Base-by-base conservation (phyloP, 2,888 invertebrate species). In the Oegoconia quadripuncta region DNA sequence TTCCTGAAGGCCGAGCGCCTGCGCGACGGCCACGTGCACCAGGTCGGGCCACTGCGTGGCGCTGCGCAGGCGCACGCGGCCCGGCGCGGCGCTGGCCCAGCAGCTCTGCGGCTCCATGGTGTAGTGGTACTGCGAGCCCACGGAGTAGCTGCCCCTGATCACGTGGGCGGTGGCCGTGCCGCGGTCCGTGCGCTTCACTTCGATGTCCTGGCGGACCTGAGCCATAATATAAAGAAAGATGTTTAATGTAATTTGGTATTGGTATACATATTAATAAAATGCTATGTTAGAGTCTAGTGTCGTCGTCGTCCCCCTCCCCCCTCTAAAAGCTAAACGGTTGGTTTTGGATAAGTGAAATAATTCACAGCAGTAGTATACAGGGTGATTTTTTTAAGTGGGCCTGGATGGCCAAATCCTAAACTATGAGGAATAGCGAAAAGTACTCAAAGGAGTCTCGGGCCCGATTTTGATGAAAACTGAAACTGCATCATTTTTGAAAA, bases 81-180 rank as follows among this genome's bases (percentile, higher is more conserved):
- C 11, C 3, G 17, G 20, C 9, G 12, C 5, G 3, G 9, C 3
- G 8, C 14, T 3, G 2, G 13, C 23, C 16, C n/a, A 44, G 35
- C 92, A 91, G 20, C 88, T 86, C 50, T 93, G 93, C 0, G 92
- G 90, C 70, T 95, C 95, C 93, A 95, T 93, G 0, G 91, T 90
- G 53, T 90, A 94, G 71, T 95, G 95, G 65, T 93, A 94, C 62
- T 95, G 95, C 0, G 88, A 70, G 0, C 90, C 91, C 11, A 89
- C 63, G 7, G 78, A 62, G 42, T 88, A 89, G 2, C 59, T 77
- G 0, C 94, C 94, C 37, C 84, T 88, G 6, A 92, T 70, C 0
- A 83, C 83, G 31, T 90, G 78, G 7, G 75, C 78, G 3, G 79
- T 62, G 29, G 90, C 75, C 0, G 62, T 65, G 8, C 87, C 88